phyloP scores from a whole-genome alignment of 2,888 invertebrate genomes.

The Rosalia funebris region DNA sequence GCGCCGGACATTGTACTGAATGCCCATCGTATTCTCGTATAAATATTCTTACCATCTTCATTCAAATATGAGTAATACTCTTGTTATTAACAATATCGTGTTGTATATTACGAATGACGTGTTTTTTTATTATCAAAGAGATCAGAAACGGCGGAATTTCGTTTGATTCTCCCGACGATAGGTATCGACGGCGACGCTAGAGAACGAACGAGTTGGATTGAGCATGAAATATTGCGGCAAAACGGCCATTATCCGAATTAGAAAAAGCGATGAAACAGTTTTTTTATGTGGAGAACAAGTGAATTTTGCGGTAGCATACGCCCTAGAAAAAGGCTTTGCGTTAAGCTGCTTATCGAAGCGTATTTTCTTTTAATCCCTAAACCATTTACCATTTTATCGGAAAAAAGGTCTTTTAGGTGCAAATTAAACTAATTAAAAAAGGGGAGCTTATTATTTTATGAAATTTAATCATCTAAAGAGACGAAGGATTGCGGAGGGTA shows the following conservation, averaged over 20 bases:
- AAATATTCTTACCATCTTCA: no score
- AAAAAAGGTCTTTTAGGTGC: conserved; percentile 41
- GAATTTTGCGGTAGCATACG: conserved; percentile 36
- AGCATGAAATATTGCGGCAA: conserved; percentile 11
- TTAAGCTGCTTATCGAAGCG: conserved; percentile 47
- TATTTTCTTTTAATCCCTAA: conserved; percentile 47
- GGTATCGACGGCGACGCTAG: conserved; percentile 6
- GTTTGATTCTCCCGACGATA: not conserved
- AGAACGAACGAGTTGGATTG: conserved; percentile 25
- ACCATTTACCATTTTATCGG: conserved; percentile 45
- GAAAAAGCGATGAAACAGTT: conserved; percentile 41
- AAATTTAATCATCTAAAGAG: conserved; percentile 16
- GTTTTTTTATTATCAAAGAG: no score
- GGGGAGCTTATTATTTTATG: conserved; percentile 26
- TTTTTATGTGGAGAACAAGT: conserved; percentile 36
- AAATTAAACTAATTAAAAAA: conserved; percentile 35
- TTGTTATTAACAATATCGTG: no score
- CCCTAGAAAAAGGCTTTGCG: conserved; percentile 36
- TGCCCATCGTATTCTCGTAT: no score
- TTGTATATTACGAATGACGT: no score
- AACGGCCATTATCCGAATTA: conserved; percentile 32
- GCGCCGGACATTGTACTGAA: no score
- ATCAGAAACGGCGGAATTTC: no score
- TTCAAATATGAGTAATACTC: no score
- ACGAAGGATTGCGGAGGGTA: not conserved